Conservation (phyloP, 2,888 invertebrate genomes). For the Agrochola circellaris region DNA sequence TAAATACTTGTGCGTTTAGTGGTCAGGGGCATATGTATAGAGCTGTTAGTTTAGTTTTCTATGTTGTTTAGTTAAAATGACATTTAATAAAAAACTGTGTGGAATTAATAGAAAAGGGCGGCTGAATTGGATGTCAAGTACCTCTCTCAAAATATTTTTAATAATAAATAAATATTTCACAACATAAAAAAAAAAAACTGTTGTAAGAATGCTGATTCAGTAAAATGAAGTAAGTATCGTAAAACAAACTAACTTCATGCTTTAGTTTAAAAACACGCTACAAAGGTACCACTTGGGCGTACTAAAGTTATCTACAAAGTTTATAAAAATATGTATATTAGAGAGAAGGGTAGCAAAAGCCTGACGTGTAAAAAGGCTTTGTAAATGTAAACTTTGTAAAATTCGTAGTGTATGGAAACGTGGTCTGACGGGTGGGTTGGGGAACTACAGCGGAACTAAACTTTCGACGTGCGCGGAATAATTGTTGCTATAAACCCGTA, state of each 20-base stretch:
- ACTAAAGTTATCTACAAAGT: slow-evolving; percentile 51
- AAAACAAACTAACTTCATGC: slow-evolving; percentile 1
- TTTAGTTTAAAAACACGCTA: slow-evolving; percentile 7
- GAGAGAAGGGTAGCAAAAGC: slow-evolving; percentile 24
- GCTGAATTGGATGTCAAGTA: background rate
- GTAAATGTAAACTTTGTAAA: slow-evolving; percentile 47
- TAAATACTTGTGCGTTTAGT: slow-evolving; percentile 74
- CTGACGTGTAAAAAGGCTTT: slow-evolving; percentile 53
- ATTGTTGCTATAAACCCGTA: slow-evolving; percentile 19
- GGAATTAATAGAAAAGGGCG: background rate
- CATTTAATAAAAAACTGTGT: background rate
- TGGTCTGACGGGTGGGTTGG: background rate
- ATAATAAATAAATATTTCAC: background rate
- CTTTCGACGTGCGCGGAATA: slow-evolving; percentile 44
- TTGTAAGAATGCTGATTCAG: background rate
- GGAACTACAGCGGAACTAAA: slow-evolving; percentile 47
- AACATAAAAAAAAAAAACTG: background rate
- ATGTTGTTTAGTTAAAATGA: background rate
- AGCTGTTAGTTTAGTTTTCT: slow-evolving; percentile 55
- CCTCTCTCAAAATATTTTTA: background rate
- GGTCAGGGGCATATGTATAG: slow-evolving; percentile 64
- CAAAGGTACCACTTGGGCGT: slow-evolving; percentile 25
- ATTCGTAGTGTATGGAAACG: slow-evolving; percentile 28
- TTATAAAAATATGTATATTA: slow-evolving; percentile 48
- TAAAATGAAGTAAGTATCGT: slow-evolving; percentile 18